Base-by-base conservation (phyloP, 2,113 vertebrate genomes). In the Irena cyanogastra region DNA sequence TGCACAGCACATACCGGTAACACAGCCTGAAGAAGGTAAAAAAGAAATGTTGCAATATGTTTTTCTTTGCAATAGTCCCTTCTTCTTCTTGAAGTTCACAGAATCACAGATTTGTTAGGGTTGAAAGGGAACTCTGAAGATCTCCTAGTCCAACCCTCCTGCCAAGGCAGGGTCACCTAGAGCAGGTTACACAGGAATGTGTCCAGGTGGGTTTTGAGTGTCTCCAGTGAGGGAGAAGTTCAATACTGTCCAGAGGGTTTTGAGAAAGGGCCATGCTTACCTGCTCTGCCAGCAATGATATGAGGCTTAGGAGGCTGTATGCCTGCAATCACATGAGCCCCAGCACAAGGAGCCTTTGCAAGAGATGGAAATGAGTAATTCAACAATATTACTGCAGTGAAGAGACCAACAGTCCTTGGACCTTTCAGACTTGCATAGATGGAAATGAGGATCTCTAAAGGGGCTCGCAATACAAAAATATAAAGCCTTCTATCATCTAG, bases 261-360 rank as follows among this genome's bases (percentile, higher is more conserved):
- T 23, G 23, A 68, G 47, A 56, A 45, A 42, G 26, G 12, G 33
- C 14, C 1, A 1, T 57, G 35, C 53, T 86, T 57, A n/a, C 28
- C 33, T 23, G 13, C 1, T n/a, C 53, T 23, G 30, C 53, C 76
- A 57, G 28, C 3, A 10, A n/a, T 3, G 13, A 59, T 0, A 9
- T 0, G 4, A 70, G 57, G 4, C 64, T 41, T 31, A 31, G 39
- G 74, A 69, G 39, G 31, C 39, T 76, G n/a, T 18, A 42, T 18
- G 50, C 44, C 68, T 23, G 19, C 0, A 0, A 16, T 10, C 21
- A 13, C 1, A 0, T 18, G 13, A 70, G 56, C 31, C 56, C 44
- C 27, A 31, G 31, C 23, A 69, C 39, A 47, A 57, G 21, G 26
- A 79, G 31, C 14, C 49, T 57, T 64, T 23, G 31, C 28, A 49